These are phyloP conservation scores for Drosophila dives DNA, from an alignment of 2,888 invertebrate genomes.

Conservation along the genomic window DNA sequence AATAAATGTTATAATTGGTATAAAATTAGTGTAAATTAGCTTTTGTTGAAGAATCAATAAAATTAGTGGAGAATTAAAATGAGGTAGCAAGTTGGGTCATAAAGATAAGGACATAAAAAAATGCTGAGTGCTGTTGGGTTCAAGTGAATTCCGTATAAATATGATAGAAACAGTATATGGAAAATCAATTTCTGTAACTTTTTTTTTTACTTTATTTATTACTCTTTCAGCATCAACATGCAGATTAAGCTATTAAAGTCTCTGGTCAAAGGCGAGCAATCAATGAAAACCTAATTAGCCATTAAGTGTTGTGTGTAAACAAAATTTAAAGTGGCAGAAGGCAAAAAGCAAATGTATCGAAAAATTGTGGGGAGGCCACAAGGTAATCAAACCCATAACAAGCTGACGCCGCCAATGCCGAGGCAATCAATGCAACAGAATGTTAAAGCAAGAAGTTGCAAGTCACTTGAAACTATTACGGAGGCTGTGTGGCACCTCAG, in stretches of 20 bases:
- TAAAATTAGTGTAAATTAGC: slow-evolving; percentile 7
- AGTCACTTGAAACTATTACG: slow-evolving; percentile 25
- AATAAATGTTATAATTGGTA: slow-evolving; percentile 17
- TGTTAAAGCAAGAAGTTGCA: slow-evolving; percentile 14
- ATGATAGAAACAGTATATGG: background rate
- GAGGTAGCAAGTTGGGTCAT: background rate
- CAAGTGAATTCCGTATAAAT: background rate
- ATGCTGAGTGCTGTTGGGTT: too few species aligned
- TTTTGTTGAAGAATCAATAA: background rate
- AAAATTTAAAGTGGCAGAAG: slow-evolving; percentile 9
- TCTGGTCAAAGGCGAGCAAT: slow-evolving; percentile 24
- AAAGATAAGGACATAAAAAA: slow-evolving; percentile 5
- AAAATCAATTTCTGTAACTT: background rate
- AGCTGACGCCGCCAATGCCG: slow-evolving; percentile 27
- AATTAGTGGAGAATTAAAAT: background rate
- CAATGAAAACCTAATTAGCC: slow-evolving; percentile 50
- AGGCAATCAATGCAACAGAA: slow-evolving; percentile 13
- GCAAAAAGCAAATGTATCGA: slow-evolving; percentile 3
- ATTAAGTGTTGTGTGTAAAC: background rate
- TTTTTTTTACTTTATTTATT: background rate
- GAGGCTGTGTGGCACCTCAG: background rate
- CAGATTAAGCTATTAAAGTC: slow-evolving; percentile 10
- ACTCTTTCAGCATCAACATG: slow-evolving; percentile 29
- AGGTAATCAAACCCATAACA: background rate
- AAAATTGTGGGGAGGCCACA: background rate